Base-by-base conservation (phyloP, 2,888 invertebrate genomes). In the Drymonia ruficornis region DNA sequence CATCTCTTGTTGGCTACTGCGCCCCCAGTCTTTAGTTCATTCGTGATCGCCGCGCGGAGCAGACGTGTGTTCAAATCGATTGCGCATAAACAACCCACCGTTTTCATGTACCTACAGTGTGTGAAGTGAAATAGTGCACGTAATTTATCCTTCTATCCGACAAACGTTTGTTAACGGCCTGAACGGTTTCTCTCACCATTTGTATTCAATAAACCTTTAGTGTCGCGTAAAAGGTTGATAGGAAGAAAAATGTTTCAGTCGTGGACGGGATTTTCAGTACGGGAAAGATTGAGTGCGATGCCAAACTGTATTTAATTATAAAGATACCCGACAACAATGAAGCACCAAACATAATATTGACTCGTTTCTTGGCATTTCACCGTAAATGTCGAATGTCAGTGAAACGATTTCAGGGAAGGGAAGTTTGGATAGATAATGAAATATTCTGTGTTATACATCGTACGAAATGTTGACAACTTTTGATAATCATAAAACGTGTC, bases 1-100 rank as follows among this genome's bases (percentile, higher is more conserved):
- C 80, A 80, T 74, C 76, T 67, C 65, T n/a, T n/a, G n/a, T n/a
- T n/a, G 70, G 68, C 53, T 65, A 62, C 54, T 56, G 59, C 64
- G 67, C 66, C 65, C 67, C 67, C 11, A n/a, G 28, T 13, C 64
- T 52, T 79, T 82, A 87, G 87, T 87, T 63, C 52, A 57, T 57
- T 71, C 78, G 76, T 81, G 80, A 66, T 52, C 71, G 64, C 59
- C 70, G 76, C 65, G 68, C 70, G 65, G 55, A 61, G 48, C 67
- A 65, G 65, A 76, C 81, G 80, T 67, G 63, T 55, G 47, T 34
- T n/a, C 47, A 45, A 59, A 60, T 66, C 63, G 68, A 61, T 68
- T 73, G 67, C 63, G 64, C 61, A 72, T 74, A 72, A 75, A 77
- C 73, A 78, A 74, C 53, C 49, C 45, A 66, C 61, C 58, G 61